Evolutionary conservation across 2,888 invertebrate genomes (phyloP).

Genomic region (Keiferia lycopersicella): DNA sequence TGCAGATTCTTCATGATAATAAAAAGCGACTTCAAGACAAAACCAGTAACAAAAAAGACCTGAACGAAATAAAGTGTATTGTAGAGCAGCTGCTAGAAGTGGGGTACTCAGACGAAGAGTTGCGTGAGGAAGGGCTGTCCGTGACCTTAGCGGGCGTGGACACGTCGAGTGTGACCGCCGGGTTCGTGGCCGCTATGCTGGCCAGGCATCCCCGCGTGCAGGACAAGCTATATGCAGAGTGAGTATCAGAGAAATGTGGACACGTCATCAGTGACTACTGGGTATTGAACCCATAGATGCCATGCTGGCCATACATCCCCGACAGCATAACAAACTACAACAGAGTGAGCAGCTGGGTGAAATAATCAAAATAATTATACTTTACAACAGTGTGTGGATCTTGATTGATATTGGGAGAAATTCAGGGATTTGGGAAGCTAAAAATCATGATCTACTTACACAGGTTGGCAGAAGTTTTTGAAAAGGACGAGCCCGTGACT

Average conservation of each 20-base stretch:
- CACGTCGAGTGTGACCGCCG: background rate
- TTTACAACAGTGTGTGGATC: too few relatives aligned
- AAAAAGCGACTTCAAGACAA: background rate
- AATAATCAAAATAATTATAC: too few relatives aligned
- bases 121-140: background rate
- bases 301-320: too few relatives aligned
- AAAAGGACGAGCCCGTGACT: constrained; percentile 35
- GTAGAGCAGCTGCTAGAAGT: background rate
- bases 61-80: background rate
- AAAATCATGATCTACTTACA: too few relatives aligned
- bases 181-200: background rate
- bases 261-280: too few relatives aligned
- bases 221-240: background rate
- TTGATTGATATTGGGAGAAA: background rate
- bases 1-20: too few relatives aligned
- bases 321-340: too few relatives aligned
- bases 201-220: background rate
- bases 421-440: too few relatives aligned
- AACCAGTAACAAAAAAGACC: background rate
- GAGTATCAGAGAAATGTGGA: background rate
- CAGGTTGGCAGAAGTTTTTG: constrained; percentile 43
- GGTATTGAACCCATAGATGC: too few relatives aligned
- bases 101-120: background rate
- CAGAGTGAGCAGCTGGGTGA: too few relatives aligned
- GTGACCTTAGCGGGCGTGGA: background rate